Percentiles rank a stretch among this genome's conserved stretches.
These are phyloP conservation scores for Ormyrus pomaceus DNA, from an alignment of 2,888 invertebrate genomes.

Conservation along the genomic window DNA sequence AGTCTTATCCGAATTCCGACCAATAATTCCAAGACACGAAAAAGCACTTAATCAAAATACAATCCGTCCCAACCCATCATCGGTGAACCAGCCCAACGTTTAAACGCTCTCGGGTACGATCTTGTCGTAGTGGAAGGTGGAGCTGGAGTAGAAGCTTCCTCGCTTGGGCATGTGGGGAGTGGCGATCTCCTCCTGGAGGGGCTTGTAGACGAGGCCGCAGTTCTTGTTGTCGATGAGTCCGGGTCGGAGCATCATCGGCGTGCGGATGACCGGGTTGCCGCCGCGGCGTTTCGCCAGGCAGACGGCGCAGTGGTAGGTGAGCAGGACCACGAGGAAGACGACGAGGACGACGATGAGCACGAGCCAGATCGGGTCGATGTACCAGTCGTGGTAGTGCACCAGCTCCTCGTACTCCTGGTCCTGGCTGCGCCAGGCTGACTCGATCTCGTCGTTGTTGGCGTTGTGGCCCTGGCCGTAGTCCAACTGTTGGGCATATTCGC, in stretches of 20 bases:
- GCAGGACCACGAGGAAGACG: slow-evolving; percentile 63
- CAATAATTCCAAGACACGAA: no score
- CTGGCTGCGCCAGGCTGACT: slow-evolving; percentile 64
- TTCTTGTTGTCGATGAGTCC: slow-evolving; percentile 79
- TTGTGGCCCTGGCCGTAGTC: slow-evolving; percentile 59
- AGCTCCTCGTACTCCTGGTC: slow-evolving; percentile 67
- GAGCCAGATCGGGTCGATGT: slow-evolving; percentile 66
- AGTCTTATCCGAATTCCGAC: no score
- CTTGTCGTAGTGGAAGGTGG: slow-evolving; percentile 81
- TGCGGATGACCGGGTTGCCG: slow-evolving; percentile 71
- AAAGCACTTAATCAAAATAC: no score
- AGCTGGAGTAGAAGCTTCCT: slow-evolving; percentile 79
- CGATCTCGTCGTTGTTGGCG: slow-evolving; percentile 61
- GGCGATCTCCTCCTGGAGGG: slow-evolving; percentile 85
- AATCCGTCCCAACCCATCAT: background rate
- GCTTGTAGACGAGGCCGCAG: slow-evolving; percentile 86
- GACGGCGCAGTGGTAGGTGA: slow-evolving; percentile 64
- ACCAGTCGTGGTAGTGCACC: slow-evolving; percentile 64
- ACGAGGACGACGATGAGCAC: slow-evolving; percentile 64
- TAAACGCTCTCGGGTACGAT: slow-evolving; percentile 81
- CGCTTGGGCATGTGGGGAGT: slow-evolving; percentile 82
- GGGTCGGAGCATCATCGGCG: slow-evolving; percentile 72
- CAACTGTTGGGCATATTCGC: slow-evolving; percentile 57
- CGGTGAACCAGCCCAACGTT: slow-evolving; percentile 58
- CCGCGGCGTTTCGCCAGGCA: slow-evolving; percentile 67